Percentiles rank a stretch among this genome's conserved stretches.
phyloP scores from a whole-genome alignment of 2,888 invertebrate species.

The Ormia ochracea region DNA sequence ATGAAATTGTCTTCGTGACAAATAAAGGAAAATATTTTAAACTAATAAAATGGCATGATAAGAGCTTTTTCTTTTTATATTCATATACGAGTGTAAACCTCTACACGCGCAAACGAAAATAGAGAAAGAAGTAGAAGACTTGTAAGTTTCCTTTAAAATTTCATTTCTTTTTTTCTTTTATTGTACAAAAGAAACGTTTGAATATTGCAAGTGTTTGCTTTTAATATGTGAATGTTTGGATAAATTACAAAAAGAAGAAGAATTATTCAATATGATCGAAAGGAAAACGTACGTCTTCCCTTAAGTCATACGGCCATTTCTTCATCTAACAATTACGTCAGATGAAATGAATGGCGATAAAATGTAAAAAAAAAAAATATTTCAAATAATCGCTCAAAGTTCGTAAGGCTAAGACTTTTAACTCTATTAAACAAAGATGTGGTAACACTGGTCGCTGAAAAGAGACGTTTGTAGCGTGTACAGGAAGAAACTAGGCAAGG shows the following conservation, averaged over 20 bases:
- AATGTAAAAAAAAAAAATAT: too few relatives aligned
- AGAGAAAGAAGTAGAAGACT: too few relatives aligned
- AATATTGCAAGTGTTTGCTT: background rate
- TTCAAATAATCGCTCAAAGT: too few relatives aligned
- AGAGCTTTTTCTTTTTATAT: conserved; percentile 2
- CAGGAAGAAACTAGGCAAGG: too few relatives aligned
- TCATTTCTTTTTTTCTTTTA: background rate
- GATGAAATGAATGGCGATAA: too few relatives aligned
- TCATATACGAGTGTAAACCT: background rate
- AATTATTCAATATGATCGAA: background rate
- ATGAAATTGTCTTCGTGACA: conserved; percentile 17
- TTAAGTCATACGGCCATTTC: conserved; percentile 5
- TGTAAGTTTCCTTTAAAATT: too few relatives aligned
- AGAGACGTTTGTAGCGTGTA: too few relatives aligned
- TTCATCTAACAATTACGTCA: conserved; percentile 14
- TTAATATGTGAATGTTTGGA: background rate
- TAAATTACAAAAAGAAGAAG: background rate
- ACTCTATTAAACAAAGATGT: too few relatives aligned
- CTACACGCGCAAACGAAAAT: too few relatives aligned
- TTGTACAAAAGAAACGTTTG: background rate
- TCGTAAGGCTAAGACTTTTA: too few relatives aligned
- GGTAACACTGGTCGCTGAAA: too few relatives aligned
- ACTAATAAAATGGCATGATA: conserved; percentile 44
- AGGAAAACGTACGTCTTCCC: background rate
- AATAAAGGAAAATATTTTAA: conserved; percentile 28